Evolutionary conservation across 2,888 invertebrate genomes (phyloP).

Genomic region (Pteria penguin): DNA sequence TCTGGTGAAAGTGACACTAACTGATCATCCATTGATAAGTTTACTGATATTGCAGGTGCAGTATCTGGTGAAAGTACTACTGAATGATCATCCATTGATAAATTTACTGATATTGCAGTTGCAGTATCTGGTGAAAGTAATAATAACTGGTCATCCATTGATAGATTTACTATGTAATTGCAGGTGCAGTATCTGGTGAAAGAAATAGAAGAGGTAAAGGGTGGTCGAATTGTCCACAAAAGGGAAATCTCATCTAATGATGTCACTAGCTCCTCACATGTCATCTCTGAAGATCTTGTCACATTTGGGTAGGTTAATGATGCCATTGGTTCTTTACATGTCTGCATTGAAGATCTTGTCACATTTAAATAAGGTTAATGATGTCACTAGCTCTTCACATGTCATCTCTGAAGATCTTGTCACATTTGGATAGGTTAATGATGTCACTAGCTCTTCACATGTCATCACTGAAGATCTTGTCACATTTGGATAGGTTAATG

Average conservation of each 20-base stretch:
- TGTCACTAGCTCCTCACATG: constrained; percentile 74
- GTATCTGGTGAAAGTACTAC: not conserved
- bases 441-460: constrained; percentile 75
- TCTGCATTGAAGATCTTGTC: too few relatives aligned
- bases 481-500: constrained; percentile 85
- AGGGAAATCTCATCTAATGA: constrained; percentile 68
- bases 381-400: constrained; percentile 75
- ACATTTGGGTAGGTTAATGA: constrained; percentile 85
- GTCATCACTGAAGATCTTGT: constrained; percentile 91
- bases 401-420: constrained; percentile 91
- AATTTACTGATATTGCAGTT: not conserved
- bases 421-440: constrained; percentile 76
- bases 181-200: constrained; percentile 87
- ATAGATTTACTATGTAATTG: not conserved
- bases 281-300: constrained; percentile 91
- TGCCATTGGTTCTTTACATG: not conserved
- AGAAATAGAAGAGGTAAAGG: constrained; percentile 91
- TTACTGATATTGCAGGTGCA: not conserved
- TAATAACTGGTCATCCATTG: not conserved
- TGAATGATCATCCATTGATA: not conserved
- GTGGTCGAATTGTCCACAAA: constrained; percentile 81
- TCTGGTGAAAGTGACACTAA: not conserved
- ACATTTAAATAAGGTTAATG: too few relatives aligned
- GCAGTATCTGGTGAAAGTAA: not conserved
- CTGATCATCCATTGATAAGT: not conserved